Percentiles rank a stretch among this genome's conserved stretches.
Conservation (phyloP, 2,113 vertebrate genomes). For the Podocnemis expansa region DNA sequence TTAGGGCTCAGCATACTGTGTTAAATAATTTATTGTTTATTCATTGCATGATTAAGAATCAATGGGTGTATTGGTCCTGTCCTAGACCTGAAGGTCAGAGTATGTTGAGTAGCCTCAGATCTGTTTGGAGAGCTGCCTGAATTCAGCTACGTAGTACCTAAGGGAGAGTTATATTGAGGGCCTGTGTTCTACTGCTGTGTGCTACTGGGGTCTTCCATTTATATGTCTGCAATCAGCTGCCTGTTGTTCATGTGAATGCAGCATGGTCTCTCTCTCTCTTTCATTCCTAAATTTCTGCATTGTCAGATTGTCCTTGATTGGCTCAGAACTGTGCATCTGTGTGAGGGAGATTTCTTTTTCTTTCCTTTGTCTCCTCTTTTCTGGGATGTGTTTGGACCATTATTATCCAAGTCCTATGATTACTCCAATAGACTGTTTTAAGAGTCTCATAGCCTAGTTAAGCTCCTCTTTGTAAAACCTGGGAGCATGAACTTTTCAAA, state of each 20-base stretch:
- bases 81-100: not conserved
- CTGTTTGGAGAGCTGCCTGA: not conserved
- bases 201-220: not conserved
- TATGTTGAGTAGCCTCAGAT: not conserved
- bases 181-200: accelerated
- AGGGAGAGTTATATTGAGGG: not conserved
- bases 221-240: not conserved
- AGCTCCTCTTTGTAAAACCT: not conserved
- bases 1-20: not conserved
- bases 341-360: not conserved
- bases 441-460: not conserved
- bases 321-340: not conserved
- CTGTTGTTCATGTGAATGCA: not conserved
- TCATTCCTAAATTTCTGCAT: not conserved
- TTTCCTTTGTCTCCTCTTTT: not conserved
- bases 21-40: not conserved
- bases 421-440: not conserved
- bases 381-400: not conserved
- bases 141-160: not conserved
- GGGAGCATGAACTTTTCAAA: not conserved
- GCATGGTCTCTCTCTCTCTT: not conserved
- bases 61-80: not conserved
- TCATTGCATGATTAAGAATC: not conserved
- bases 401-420: not conserved
- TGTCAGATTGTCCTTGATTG: not conserved